Evolutionary conservation across 2,113 vertebrate species (phyloP).

Genomic region (Origma solitaria): DNA sequence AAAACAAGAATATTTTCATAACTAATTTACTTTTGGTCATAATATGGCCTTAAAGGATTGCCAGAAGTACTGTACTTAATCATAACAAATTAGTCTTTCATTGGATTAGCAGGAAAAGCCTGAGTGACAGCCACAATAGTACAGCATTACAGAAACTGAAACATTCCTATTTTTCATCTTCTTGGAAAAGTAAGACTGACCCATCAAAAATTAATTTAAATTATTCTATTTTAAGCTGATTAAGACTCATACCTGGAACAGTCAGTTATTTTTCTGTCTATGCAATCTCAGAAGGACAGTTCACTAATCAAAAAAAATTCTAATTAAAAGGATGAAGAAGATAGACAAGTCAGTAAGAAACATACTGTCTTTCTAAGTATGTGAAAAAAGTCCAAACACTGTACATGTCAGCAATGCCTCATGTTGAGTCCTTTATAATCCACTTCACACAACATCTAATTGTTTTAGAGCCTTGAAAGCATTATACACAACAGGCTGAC

Average conservation of each 20-base stretch:
- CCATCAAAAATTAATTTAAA: constrained; percentile 7
- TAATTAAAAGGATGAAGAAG: not conserved
- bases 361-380: not conserved
- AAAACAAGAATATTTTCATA: not conserved
- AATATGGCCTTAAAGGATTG: not conserved
- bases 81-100: constrained; percentile 9
- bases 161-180: not conserved
- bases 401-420: not conserved
- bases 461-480: not conserved
- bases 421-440: not conserved
- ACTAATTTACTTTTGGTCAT: constrained; percentile 4
- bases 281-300: not conserved
- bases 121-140: constrained; percentile 26
- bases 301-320: not conserved
- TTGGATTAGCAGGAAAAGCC: constrained; percentile 46
- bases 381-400: not conserved
- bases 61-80: constrained; percentile 18
- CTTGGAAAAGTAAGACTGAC: not conserved
- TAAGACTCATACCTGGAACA: not conserved
- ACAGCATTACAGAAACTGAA: not conserved
- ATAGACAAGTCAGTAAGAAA: not conserved
- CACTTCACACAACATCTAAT: not conserved
- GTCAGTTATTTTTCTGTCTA: not conserved
- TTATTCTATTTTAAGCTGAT: constrained; percentile 8
- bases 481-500: not conserved